Percentiles rank a stretch among this genome's conserved stretches.
Conservation (phyloP, 2,888 invertebrate species). For the Agriopis leucophaearia region DNA sequence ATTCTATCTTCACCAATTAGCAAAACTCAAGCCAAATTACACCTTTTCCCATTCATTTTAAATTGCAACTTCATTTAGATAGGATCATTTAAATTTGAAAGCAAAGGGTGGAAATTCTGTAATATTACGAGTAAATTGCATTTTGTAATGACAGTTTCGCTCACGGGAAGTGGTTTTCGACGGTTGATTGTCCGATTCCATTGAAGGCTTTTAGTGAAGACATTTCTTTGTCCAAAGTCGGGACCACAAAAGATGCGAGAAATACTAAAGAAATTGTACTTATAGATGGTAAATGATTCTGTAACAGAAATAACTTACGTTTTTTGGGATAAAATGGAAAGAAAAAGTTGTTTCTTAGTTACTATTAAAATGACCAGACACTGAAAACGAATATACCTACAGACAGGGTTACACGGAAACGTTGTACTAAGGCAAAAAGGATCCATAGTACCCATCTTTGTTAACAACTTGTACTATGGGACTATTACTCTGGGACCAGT, state of each 20-base stretch:
- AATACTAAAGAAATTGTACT: background rate
- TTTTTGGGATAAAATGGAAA: background rate
- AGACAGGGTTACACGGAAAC: too few species aligned
- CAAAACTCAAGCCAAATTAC: constrained; percentile 60
- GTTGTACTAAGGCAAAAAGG: too few species aligned
- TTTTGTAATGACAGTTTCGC: constrained; percentile 55
- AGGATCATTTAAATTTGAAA: constrained; percentile 50
- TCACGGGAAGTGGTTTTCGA: constrained; percentile 49
- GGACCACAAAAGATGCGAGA: constrained; percentile 17
- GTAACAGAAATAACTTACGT: background rate
- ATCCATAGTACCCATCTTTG: too few species aligned
- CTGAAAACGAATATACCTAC: too few species aligned
- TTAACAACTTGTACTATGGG: too few species aligned
- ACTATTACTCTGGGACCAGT: too few species aligned
- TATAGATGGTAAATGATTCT: constrained; percentile 1
- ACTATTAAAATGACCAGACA: too few species aligned
- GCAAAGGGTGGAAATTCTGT: constrained; percentile 56
- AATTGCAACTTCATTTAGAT: constrained; percentile 54
- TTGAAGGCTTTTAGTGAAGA: constrained; percentile 28
- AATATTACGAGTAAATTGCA: constrained; percentile 53
- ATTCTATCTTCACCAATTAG: constrained; percentile 61
- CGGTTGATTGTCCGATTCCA: constrained; percentile 31
- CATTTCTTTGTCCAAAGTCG: constrained; percentile 15
- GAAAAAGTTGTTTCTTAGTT: background rate
- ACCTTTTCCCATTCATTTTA: constrained; percentile 57